Evolutionary conservation across 2,888 invertebrate genomes (phyloP), one percentile per base, ranked within the genome.

Genomic region (Oasisia sp.): DNA sequence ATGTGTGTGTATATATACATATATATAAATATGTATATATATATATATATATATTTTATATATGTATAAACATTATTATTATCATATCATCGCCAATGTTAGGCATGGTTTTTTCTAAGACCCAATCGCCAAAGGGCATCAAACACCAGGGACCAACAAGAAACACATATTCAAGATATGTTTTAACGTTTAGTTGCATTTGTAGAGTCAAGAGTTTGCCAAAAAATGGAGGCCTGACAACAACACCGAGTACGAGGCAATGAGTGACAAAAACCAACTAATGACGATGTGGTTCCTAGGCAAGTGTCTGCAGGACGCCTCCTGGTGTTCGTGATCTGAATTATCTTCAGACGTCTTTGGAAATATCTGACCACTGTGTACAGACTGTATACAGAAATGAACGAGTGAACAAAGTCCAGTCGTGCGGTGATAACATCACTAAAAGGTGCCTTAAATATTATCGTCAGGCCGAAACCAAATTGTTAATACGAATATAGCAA

Each of bases 271-370:
- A 93, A 99, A 99, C 96, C 97, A 97, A 95, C 96, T 98, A 93
- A 97, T 98, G 95, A 97, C 97, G 91, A 96, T 97, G 93, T 99
- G 99, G 99, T 98, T 98, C 96, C 97, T 98, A 96, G 98, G 98
- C 91, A 99, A 99, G 97, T 99, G 99, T 95, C 97, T 97, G 94
- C 96, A 97, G 93, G 98, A 99, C 95, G 94, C 96, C 5, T 97
- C 97, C 56, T 99, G 98, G 98, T 99, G 99, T 92, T 91, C 93
- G 9, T 74, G 74, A 74, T 7, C 19, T 27, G n/a, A 74, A 74
- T 27, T 74, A 74, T 19, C 74, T 27, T 19, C 19, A 27, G 74
- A 7, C 27, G 14, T 74, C 74, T 74, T 74, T 74, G n/a, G 5
- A 7, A 7, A 27, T 74, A 38, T 38, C 38, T n/a, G 27, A 27